These are phyloP conservation scores for Dendropsophus ebraccatus DNA, from an alignment of 2,113 vertebrate genomes.

Conservation along the genomic window DNA sequence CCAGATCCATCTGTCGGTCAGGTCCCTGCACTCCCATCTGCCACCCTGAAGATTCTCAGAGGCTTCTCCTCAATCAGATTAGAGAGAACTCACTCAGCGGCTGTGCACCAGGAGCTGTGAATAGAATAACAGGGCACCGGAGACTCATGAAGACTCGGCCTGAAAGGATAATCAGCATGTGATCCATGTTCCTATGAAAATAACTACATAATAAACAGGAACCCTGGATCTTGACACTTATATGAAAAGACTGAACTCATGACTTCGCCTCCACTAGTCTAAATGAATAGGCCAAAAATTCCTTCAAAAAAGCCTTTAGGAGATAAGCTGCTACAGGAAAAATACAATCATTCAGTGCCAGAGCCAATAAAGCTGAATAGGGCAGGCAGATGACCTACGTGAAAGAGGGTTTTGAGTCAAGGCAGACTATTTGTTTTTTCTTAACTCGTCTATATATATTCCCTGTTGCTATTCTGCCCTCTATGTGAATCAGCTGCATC, in stretches of 20 bases:
- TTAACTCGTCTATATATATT: too few relatives aligned
- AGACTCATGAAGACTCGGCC: not conserved
- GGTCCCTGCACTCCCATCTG: slow-evolving; percentile 21
- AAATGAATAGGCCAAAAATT: not conserved
- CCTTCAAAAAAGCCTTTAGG: not conserved
- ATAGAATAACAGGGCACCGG: not conserved
- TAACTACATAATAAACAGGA: too few relatives aligned
- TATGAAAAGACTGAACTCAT: not conserved
- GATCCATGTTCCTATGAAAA: not conserved
- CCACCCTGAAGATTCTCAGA: slow-evolving; percentile 4
- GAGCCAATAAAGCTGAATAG: not conserved
- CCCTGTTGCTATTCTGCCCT: too few relatives aligned
- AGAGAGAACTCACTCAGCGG: slow-evolving; percentile 34
- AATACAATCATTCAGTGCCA: not conserved
- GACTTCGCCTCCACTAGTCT: not conserved
- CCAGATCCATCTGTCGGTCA: slow-evolving; percentile 1
- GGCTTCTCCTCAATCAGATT: slow-evolving; percentile 11
- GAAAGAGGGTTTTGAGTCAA: too few relatives aligned
- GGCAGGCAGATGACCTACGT: not conserved
- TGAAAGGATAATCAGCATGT: slow-evolving; percentile 26
- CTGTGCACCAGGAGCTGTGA: slow-evolving; percentile 8
- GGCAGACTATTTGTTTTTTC: too few relatives aligned
- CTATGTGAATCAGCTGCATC: too few relatives aligned
- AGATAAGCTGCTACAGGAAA: not conserved
- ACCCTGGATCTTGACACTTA: not conserved